A percentile compares a stretch with the other conserved stretches of the same genome.
Evolutionary conservation across 2,797 vertebrate species (phyloP).

Genomic region (Gymnothorax reevesii): DNA sequence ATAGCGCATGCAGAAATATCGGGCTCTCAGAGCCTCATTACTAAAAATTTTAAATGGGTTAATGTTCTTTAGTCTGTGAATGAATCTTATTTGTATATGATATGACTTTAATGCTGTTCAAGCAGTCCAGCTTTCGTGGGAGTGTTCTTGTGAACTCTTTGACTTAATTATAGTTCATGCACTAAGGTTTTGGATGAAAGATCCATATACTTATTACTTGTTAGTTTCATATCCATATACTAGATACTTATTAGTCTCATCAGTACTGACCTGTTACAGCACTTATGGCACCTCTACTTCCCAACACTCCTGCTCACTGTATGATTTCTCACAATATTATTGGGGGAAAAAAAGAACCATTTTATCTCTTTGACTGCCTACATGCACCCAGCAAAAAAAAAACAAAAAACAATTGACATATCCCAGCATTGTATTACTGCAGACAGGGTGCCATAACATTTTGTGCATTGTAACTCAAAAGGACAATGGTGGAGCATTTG

Average conservation of each 20-base stretch:
- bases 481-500: background rate
- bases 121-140: background rate
- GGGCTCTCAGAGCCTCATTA: no score
- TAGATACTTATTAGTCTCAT: background rate
- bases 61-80: background rate
- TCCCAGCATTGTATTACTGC: background rate
- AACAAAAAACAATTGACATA: background rate
- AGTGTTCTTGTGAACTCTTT: background rate
- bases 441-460: background rate
- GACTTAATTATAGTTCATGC: background rate
- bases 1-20: no score
- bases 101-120: background rate
- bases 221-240: no score
- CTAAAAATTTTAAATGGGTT: no score
- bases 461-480: background rate
- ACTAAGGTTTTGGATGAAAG: background rate
- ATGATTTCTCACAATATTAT: background rate
- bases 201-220: background rate
- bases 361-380: background rate
- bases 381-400: background rate
- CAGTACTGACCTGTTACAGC: background rate
- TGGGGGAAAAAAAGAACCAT: background rate
- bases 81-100: background rate
- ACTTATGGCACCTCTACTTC: background rate
- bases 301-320: background rate